Evolutionary conservation across 2,888 invertebrate species (phyloP).

Genomic region (Mesoligia furuncula): DNA sequence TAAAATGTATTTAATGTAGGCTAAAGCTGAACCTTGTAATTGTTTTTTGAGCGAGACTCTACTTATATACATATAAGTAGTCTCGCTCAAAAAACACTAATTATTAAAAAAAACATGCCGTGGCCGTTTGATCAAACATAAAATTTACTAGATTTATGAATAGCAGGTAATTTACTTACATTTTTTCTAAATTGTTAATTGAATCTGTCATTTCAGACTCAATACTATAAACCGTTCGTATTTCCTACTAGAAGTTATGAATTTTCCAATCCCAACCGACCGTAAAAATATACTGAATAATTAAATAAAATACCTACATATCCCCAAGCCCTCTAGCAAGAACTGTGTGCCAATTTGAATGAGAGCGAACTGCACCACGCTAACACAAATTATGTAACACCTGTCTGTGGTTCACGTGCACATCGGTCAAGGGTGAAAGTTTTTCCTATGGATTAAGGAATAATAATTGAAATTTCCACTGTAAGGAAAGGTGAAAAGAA

Average conservation of each 20-base stretch:
- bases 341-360: background rate
- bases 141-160: too few species aligned
- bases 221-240: background rate
- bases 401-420: constrained; percentile 16
- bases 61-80: too few species aligned
- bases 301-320: background rate
- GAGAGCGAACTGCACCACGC: background rate
- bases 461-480: background rate
- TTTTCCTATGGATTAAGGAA: background rate
- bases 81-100: too few species aligned
- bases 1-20: background rate
- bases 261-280: background rate
- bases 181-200: background rate
- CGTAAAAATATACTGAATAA: background rate
- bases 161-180: background rate
- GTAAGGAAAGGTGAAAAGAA: background rate
- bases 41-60: background rate
- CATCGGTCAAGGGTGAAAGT: constrained; percentile 9
- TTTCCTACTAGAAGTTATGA: background rate
- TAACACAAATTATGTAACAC: constrained; percentile 31
- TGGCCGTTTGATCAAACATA: background rate
- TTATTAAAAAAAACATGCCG: background rate
- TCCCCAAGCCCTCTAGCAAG: background rate
- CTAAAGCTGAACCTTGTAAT: background rate
- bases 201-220: background rate